A percentile compares a stretch with the other conserved stretches of the same genome.
These are phyloP conservation scores for Ochotona curzoniae DNA, from an alignment of 2,113 vertebrate species.

Conservation along the genomic window DNA sequence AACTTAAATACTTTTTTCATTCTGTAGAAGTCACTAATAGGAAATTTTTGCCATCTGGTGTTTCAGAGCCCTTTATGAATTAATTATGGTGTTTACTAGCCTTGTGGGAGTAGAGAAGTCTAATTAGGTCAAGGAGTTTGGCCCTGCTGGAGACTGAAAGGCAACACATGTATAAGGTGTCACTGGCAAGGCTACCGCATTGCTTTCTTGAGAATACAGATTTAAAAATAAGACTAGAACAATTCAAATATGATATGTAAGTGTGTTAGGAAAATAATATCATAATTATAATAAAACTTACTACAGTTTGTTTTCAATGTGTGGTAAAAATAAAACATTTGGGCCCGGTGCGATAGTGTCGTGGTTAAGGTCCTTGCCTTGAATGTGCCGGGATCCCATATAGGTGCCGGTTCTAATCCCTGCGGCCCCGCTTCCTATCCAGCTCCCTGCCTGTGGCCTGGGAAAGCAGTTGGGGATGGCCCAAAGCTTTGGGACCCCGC, in stretches of 20 bases:
- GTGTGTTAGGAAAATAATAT: neutral
- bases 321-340: neutral
- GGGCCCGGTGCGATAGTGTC: no score
- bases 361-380: no score
- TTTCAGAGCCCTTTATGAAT: slow-evolving; percentile 77
- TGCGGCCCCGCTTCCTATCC: no score
- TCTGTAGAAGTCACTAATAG: slow-evolving; percentile 32
- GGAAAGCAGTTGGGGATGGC: no score
- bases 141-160: slow-evolving; percentile 47
- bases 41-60: slow-evolving; percentile 67
- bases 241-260: neutral
- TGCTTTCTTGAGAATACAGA: neutral
- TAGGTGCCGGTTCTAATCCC: no score
- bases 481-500: no score
- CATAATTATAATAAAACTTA: slow-evolving; percentile 18
- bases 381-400: no score
- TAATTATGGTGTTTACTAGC: slow-evolving; percentile 74
- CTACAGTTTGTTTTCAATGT: neutral
- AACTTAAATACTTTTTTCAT: slow-evolving; percentile 41
- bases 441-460: no score
- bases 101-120: slow-evolving; percentile 55
- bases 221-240: neutral
- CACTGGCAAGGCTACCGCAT: slow-evolving; percentile 10
- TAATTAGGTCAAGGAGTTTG: slow-evolving; percentile 77
- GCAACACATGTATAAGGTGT: slow-evolving; percentile 35